A percentile compares a stretch with the other conserved stretches of the same genome.
phyloP scores from a whole-genome alignment of 2,113 vertebrate genomes.

The Lophotis ruficrista region DNA sequence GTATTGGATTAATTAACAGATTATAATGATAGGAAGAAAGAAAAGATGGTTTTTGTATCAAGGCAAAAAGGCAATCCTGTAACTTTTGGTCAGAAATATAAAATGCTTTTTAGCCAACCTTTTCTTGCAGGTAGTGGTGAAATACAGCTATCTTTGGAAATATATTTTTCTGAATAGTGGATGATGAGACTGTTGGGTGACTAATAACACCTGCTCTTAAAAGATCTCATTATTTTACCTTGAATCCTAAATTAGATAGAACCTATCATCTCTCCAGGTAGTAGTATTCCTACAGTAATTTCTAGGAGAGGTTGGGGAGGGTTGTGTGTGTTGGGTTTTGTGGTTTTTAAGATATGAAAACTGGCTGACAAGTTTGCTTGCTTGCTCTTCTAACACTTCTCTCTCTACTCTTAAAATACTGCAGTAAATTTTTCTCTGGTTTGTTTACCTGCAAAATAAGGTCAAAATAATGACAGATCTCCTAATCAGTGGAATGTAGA shows the following conservation, averaged over 20 bases:
- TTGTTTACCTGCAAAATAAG: neutral
- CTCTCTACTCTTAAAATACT: neutral
- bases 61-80: neutral
- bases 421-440: neutral
- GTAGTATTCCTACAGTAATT: neutral
- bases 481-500: neutral
- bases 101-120: neutral
- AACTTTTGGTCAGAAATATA: neutral
- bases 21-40: neutral
- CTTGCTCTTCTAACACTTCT: neutral
- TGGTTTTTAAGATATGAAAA: neutral
- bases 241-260: neutral
- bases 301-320: neutral
- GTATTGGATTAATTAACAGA: neutral
- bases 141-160: neutral
- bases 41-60: neutral
- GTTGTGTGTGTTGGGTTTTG: fast-evolving
- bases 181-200: neutral
- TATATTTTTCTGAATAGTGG: neutral
- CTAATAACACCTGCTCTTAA: neutral
- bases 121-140: neutral
- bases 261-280: neutral
- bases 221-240: neutral
- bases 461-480: neutral
- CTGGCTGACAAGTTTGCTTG: neutral